Evolutionary conservation across 2,888 invertebrate species (phyloP).

Genomic region (Rhingia rostrata): DNA sequence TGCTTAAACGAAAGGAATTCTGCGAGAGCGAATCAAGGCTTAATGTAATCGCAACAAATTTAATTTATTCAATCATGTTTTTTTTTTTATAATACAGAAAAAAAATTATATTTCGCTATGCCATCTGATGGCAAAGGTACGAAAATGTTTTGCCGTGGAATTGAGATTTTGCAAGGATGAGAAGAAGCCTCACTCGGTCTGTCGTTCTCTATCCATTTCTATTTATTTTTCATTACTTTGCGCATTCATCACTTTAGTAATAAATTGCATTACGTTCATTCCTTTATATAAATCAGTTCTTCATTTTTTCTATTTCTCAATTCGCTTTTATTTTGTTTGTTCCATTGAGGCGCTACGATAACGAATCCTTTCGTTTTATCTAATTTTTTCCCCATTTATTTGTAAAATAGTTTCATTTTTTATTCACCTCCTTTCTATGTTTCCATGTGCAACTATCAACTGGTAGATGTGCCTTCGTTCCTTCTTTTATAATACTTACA

Average conservation of each 20-base stretch:
- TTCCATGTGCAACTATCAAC: slow-evolving; percentile 17
- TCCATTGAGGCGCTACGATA: slow-evolving; percentile 1
- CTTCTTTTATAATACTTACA: slow-evolving; percentile 7
- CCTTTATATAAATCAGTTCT: slow-evolving; percentile 75
- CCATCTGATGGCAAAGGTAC: slow-evolving; percentile 32
- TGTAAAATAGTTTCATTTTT: no score
- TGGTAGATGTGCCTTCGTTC: slow-evolving; percentile 10
- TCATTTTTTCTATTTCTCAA: slow-evolving; percentile 38
- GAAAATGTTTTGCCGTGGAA: background rate
- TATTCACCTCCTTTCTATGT: background rate
- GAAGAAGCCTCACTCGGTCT: background rate
- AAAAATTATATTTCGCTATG: slow-evolving; percentile 27
- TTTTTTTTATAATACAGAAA: slow-evolving; percentile 34
- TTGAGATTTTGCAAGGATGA: slow-evolving; percentile 40
- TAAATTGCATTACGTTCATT: slow-evolving; percentile 77
- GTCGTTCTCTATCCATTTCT: slow-evolving; percentile 73
- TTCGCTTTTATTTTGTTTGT: slow-evolving; percentile 19
- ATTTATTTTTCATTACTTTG: slow-evolving; percentile 77
- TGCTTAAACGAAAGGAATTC: background rate
- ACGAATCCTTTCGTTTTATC: slow-evolving; percentile 5
- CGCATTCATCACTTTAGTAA: slow-evolving; percentile 66
- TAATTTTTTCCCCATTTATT: slow-evolving; percentile 3
- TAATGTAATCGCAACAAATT: slow-evolving; percentile 66
- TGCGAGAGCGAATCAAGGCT: slow-evolving; percentile 46
- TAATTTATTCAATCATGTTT: slow-evolving; percentile 68